A percentile compares a stretch with the other conserved stretches of the same genome.
Evolutionary conservation across 2,797 vertebrate genomes (phyloP).

Genomic region (Pampus argenteus): DNA sequence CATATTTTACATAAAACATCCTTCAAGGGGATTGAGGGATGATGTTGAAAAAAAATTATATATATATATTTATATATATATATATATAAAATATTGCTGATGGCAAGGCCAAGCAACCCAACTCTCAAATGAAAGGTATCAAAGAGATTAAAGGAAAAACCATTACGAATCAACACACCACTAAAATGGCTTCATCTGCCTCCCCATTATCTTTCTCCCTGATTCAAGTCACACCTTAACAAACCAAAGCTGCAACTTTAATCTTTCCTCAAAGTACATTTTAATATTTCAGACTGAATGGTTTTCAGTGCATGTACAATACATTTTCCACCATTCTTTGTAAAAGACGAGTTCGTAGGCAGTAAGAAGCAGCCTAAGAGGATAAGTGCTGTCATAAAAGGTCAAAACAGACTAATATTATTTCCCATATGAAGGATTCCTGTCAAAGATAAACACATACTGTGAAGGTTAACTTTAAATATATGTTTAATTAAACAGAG

Average conservation of each 20-base stretch:
- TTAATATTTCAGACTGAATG: conserved; percentile 62
- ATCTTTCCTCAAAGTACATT: conserved; percentile 61
- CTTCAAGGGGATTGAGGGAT: conserved; percentile 72
- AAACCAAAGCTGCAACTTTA: conserved; percentile 53
- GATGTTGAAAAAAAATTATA: conserved; percentile 63
- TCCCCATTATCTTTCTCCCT: conserved; percentile 67
- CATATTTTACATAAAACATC: conserved; percentile 84
- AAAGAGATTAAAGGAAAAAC: conserved; percentile 75
- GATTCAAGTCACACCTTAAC: conserved; percentile 72
- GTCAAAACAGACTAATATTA: conserved; percentile 12
- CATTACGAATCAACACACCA: conserved; percentile 75
- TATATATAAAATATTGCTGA: conserved; percentile 74
- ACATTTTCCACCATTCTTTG: conserved; percentile 29
- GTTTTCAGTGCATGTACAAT: conserved; percentile 41
- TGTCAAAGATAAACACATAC: conserved; percentile 20
- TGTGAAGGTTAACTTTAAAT: conserved; percentile 41
- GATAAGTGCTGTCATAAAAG: conserved; percentile 33
- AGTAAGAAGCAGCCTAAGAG: conserved; percentile 38
- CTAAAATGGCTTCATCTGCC: conserved; percentile 71
- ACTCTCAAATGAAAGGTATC: conserved; percentile 74
- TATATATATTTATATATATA: too few species aligned
- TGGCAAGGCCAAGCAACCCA: conserved; percentile 82
- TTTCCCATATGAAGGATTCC: conserved; percentile 25
- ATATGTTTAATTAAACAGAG: conserved; percentile 17
- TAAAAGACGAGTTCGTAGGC: conserved; percentile 38